Evolutionary conservation across 92 coral and sea anemone genomes (phyloP).

Genomic region (Muricea muricata): DNA sequence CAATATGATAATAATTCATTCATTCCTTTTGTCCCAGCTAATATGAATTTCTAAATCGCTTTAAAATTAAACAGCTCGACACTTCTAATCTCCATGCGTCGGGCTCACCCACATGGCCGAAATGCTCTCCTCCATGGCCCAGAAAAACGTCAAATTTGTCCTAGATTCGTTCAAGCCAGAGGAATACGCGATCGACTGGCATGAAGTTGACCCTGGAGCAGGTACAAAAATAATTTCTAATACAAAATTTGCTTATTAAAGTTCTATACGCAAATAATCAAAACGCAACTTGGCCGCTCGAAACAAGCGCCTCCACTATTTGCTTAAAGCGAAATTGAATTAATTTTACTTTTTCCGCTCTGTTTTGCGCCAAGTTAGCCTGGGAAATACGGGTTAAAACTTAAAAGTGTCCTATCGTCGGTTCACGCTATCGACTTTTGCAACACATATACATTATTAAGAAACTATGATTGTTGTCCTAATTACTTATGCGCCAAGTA

Average conservation of each 20-base stretch:
- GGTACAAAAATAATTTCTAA: not conserved
- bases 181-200: constrained; percentile 27
- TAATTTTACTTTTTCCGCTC: not conserved
- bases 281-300: not conserved
- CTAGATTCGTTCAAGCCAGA: not conserved
- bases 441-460: no score
- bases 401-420: no score
- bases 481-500: no score
- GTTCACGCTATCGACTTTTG: no score
- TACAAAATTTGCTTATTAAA: not conserved
- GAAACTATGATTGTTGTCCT: no score
- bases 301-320: not conserved
- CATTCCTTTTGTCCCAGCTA: not conserved
- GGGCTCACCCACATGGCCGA: not conserved
- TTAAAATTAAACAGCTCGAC: not conserved
- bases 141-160: constrained; percentile 16
- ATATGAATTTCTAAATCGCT: constrained; percentile 9
- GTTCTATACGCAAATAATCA: not conserved
- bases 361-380: not conserved
- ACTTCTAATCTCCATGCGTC: not conserved
- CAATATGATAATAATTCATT: constrained; percentile 2
- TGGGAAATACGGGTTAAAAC: not conserved
- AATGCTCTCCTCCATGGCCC: not conserved
- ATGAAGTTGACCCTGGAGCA: constrained; percentile 14
- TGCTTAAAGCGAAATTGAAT: not conserved